phyloP scores from a whole-genome alignment of 2,797 vertebrate genomes.

The Amblyraja radiata region DNA sequence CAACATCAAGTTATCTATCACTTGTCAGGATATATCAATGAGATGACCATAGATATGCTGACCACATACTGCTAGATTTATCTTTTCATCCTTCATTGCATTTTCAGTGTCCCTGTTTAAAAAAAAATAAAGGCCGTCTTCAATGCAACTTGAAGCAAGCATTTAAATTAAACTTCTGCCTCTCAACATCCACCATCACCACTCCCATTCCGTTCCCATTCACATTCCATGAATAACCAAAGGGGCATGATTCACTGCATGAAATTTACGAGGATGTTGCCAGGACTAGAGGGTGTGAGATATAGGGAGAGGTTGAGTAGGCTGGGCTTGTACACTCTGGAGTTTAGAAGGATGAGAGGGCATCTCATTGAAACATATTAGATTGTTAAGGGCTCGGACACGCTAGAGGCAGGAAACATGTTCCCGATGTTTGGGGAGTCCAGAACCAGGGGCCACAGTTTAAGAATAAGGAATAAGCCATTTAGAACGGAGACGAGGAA shows the following conservation, averaged over 20 bases:
- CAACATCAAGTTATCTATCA: neutral
- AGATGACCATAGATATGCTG: constrained; percentile 16
- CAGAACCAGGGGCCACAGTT: too few relatives aligned
- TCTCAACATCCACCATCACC: neutral
- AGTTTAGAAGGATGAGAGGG: too few relatives aligned
- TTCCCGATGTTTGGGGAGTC: too few relatives aligned
- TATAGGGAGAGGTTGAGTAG: too few relatives aligned
- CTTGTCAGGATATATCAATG: constrained; percentile 8
- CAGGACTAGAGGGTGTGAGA: too few relatives aligned
- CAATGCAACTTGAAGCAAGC: neutral
- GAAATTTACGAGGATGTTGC: neutral
- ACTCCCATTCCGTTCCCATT: constrained; percentile 9
- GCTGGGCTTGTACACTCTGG: too few relatives aligned
- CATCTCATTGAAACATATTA: too few relatives aligned
- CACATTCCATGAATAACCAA: neutral
- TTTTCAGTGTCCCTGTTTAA: neutral
- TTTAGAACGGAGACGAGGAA: too few relatives aligned
- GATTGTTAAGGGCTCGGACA: too few relatives aligned
- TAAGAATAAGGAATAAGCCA: too few relatives aligned
- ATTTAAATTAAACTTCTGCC: neutral
- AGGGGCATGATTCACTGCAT: neutral
- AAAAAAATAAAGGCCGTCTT: neutral
- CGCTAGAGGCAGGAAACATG: too few relatives aligned
- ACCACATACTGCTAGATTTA: neutral
- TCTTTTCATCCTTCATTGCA: neutral